These are phyloP conservation scores for Eutrigla gurnardus DNA, from an alignment of 2,797 vertebrate species.

Conservation along the genomic window DNA sequence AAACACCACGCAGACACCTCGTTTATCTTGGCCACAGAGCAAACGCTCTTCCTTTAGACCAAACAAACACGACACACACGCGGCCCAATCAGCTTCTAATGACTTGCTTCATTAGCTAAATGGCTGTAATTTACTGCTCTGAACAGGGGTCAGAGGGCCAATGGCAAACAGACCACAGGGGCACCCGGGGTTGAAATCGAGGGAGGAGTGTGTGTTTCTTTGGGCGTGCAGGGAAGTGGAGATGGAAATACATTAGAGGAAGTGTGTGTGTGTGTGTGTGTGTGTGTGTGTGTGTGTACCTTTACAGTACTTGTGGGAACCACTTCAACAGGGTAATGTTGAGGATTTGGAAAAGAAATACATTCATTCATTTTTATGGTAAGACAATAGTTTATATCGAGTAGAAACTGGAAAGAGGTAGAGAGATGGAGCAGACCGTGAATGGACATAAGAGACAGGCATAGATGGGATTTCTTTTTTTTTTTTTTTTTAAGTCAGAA, in stretches of 20 bases:
- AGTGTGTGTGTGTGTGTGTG: neutral
- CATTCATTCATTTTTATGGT: neutral
- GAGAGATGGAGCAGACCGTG: neutral
- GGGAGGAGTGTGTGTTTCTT: slow-evolving; percentile 13
- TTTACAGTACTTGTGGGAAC: slow-evolving; percentile 6
- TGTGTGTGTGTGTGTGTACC: neutral
- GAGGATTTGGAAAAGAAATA: neutral
- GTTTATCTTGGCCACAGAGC: slow-evolving; percentile 61
- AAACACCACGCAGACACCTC: slow-evolving; percentile 23
- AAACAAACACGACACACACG: slow-evolving; percentile 71
- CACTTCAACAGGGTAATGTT: neutral
- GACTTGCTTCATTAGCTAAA: slow-evolving; percentile 82
- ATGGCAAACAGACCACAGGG: slow-evolving; percentile 71
- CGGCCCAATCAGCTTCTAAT: slow-evolving; percentile 73
- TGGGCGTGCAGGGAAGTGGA: slow-evolving; percentile 8
- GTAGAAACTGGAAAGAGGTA: slow-evolving; percentile 15
- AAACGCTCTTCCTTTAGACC: slow-evolving; percentile 48
- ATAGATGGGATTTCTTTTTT: neutral
- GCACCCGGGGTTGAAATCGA: slow-evolving; percentile 34
- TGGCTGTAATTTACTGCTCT: slow-evolving; percentile 75
- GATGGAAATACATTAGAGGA: slow-evolving; percentile 10
- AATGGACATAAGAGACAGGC: neutral
- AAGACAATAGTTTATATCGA: neutral
- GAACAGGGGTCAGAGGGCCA: slow-evolving; percentile 74
- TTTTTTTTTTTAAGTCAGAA: neutral